A percentile compares a stretch with the other conserved stretches of the same genome.
Conservation (phyloP, 2,113 vertebrate species). For the Triplophysa tibetana region DNA sequence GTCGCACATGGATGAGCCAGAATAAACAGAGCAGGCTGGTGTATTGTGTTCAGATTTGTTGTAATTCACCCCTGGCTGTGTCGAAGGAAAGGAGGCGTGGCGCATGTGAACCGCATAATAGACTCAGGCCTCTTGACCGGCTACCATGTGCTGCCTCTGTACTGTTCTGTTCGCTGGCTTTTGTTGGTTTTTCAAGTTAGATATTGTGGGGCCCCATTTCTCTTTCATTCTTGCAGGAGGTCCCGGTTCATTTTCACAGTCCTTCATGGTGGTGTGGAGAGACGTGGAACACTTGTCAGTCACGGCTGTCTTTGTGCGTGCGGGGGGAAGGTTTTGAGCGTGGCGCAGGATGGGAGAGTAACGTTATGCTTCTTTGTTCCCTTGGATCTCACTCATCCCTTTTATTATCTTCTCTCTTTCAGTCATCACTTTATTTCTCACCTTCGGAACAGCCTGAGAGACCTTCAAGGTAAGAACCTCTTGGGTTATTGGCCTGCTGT, state of each 20-base stretch:
- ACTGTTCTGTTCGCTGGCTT: not conserved
- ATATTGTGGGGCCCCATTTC: not conserved
- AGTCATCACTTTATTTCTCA: slow-evolving; percentile 86
- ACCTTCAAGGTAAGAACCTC: slow-evolving; percentile 83
- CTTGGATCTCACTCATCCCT: slow-evolving; percentile 65
- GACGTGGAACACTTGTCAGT: slow-evolving; percentile 66
- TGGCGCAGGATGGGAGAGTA: slow-evolving; percentile 63
- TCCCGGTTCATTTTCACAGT: slow-evolving; percentile 38
- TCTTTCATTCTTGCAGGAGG: slow-evolving; percentile 35
- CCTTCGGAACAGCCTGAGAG: slow-evolving; percentile 85
- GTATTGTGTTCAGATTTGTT: slow-evolving; percentile 22
- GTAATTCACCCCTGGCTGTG: slow-evolving; percentile 5
- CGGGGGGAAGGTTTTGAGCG: slow-evolving; percentile 68
- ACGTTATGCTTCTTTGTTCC: slow-evolving; percentile 70
- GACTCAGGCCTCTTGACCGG: not conserved
- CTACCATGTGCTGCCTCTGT: slow-evolving; percentile 27
- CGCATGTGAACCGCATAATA: slow-evolving; percentile 13
- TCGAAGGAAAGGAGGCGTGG: slow-evolving; percentile 36
- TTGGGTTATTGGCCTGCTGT: slow-evolving; percentile 12
- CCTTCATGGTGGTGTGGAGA: slow-evolving; percentile 52
- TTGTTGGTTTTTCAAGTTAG: not conserved
- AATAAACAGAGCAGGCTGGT: not conserved
- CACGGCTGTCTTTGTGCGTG: slow-evolving; percentile 39
- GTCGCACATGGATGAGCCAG: not conserved
- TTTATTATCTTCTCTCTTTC: slow-evolving; percentile 74